A percentile compares a stretch with the other conserved stretches of the same genome.
phyloP scores from a whole-genome alignment of 2,113 vertebrate genomes.

The Lampris incognitus region DNA sequence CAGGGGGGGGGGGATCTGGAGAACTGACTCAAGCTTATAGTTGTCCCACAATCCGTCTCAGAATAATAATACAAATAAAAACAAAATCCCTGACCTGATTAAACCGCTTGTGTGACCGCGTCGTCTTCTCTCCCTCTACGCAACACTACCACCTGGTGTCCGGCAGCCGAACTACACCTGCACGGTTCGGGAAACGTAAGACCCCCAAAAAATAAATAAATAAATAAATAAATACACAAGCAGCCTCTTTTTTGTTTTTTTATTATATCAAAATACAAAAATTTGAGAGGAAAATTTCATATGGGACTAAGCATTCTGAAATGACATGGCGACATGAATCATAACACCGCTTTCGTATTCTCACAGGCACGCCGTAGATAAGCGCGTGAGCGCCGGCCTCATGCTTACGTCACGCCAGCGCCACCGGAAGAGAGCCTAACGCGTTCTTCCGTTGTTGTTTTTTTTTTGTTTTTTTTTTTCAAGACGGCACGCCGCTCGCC shows the following conservation, averaged over 20 bases:
- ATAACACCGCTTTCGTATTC: constrained; percentile 79
- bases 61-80: constrained; percentile 5
- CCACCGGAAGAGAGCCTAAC: constrained; percentile 60
- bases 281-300: constrained; percentile 83
- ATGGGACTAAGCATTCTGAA: constrained; percentile 84
- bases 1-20: not conserved
- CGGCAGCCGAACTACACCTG: constrained; percentile 65
- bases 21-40: not conserved
- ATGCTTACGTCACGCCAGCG: constrained; percentile 68
- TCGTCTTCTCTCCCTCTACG: constrained; percentile 19
- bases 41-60: constrained; percentile 22
- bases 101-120: constrained; percentile 2
- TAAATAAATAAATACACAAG: constrained; percentile 8
- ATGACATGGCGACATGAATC: constrained; percentile 81
- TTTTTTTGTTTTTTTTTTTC: constrained; percentile 29
- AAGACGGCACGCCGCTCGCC: no score
- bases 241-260: constrained; percentile 74
- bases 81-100: constrained; percentile 33
- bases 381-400: constrained; percentile 69
- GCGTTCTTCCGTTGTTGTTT: no score
- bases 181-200: not conserved
- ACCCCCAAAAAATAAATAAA: constrained; percentile 32
- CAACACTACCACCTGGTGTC: constrained; percentile 77
- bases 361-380: constrained; percentile 73
- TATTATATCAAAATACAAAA: constrained; percentile 90